Evolutionary conservation across 2,113 vertebrate species (phyloP), one percentile per base, ranked within the genome.

Genomic region (Onychostruthus taczanowskii): DNA sequence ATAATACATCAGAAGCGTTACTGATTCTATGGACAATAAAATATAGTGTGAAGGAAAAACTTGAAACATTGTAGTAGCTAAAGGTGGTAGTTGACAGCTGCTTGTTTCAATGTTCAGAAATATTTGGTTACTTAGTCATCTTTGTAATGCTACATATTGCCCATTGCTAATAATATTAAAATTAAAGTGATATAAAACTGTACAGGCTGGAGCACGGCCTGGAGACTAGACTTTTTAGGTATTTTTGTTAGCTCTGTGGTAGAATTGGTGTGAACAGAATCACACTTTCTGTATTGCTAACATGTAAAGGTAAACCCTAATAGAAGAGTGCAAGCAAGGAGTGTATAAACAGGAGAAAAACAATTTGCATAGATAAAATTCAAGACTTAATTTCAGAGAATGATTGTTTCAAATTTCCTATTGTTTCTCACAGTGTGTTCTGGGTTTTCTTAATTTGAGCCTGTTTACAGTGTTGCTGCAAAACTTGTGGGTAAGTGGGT

Each of bases 11-110:
- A 94, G 73, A 78, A 79, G 24, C 2, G 0, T 73, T 87, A 66
- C 53, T 87, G 89, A 93, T 91, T 87, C 49, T 69, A 5, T 91
- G 50, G 89, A 49, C 85, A 93, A 85, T 83, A 52, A 79, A 89
- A 44, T 87, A 43, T 3, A 7, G 5, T 24, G 35, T 75, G 70
- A 93, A 58, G 63, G 53, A 24, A 73, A 58, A 91, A 28, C 66
- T 27, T 78, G 85, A 80, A 91, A 37, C 7, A 15, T 62, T 76
- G 41, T 64, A 44, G 6, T 59, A 50, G 63, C 39, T 89, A 37
- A 76, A 78, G 16, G 20, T 56, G 13, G n/a, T 47, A 82, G 64
- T 75, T 61, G 24, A 39, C 59, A 96, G 59, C 62, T 87, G 24
- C 33, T 86, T 85, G 33, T 44, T 80, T 94, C 21, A 50, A 41